Evolutionary conservation across 2,888 invertebrate species (phyloP), one percentile per base, ranked within the genome.

Genomic region (Phyllotreta striolata): DNA sequence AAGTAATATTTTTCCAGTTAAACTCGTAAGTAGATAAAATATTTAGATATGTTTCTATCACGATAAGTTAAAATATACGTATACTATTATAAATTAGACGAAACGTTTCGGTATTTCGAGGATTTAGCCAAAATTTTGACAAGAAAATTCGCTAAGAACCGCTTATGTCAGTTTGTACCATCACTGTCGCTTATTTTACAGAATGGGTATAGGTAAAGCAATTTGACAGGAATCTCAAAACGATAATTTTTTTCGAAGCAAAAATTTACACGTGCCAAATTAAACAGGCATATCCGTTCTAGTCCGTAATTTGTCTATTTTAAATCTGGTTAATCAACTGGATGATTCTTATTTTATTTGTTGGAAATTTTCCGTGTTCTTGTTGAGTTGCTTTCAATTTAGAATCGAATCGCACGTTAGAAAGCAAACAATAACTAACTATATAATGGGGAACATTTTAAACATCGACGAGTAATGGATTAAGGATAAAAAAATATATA

Each of bases 11-110:
- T 80, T 80, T 80, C 77, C 77, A 79, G 77, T 77, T 72, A 74
- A 77, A 70, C 72, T 73, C 67, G 72, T 74, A 24, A 24, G 24
- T 24, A 79, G 75, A 65, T 66, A 58, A 78, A 77, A 79, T 79
- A 80, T 79, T 79, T 79, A 79, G 77, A 77, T 80, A 79, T 79
- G 75, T 79, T 79, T 79, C 78, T 79, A 79, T 79, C 78, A 79
- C 72, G 70, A 73, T 77, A 77, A 76, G 76, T 72, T 71, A 75
- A n/a, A 51, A 77, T 77, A 24, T 24, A 76, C 76, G 77, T 79
- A 78, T 78, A 78, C 76, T 76, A 73, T 74, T 65, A 56, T 55
- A 41, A 54, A 24, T 24, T 65, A 46, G 62, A 56, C n/a, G 10
- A 41, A 9, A 52, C 37, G 12, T 44, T 39, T 69, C 70, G 63